These are phyloP conservation scores for Drosophila athabasca DNA, from an alignment of 1,140 invertebrate genomes.

Conservation along the genomic window DNA sequence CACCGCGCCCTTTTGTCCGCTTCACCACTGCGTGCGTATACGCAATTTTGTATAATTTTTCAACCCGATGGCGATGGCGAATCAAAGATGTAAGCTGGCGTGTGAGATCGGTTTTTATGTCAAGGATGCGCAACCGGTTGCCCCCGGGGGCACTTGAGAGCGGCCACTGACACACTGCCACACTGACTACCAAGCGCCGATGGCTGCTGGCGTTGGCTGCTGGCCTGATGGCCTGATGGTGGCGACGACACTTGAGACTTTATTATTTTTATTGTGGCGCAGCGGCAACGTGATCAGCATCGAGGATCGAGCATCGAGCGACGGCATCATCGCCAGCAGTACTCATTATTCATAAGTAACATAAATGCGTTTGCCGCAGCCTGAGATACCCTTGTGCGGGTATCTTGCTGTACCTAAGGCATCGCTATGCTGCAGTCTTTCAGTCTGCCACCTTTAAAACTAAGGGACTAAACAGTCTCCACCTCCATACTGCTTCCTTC, in stretches of 20 bases:
- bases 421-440: too few species aligned
- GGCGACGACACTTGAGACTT: slow-evolving; percentile 75
- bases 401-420: too few species aligned
- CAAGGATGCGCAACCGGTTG: slow-evolving; percentile 83
- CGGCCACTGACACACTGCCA: slow-evolving; percentile 78
- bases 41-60: slow-evolving; percentile 72
- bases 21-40: slow-evolving; percentile 51
- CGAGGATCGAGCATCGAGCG: slow-evolving; percentile 29
- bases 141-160: slow-evolving; percentile 53
- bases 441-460: too few species aligned
- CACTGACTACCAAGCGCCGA: slow-evolving; percentile 53
- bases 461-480: too few species aligned
- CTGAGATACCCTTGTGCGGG: too few species aligned
- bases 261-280: slow-evolving; percentile 73
- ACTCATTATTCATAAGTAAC: slow-evolving; percentile 77
- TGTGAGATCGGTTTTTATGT: slow-evolving; percentile 76
- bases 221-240: neutral
- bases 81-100: slow-evolving; percentile 71
- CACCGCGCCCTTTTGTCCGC: slow-evolving; percentile 45
- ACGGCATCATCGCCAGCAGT: slow-evolving; percentile 30
- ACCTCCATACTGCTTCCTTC: too few species aligned
- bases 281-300: slow-evolving; percentile 72
- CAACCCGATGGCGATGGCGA: slow-evolving; percentile 24
- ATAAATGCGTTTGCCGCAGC: too few species aligned
- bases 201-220: slow-evolving; percentile 18